Evolutionary conservation across 2,797 vertebrate species (phyloP), one percentile per base, ranked within the genome.

Genomic region (Pagetopsis macropterus): DNA sequence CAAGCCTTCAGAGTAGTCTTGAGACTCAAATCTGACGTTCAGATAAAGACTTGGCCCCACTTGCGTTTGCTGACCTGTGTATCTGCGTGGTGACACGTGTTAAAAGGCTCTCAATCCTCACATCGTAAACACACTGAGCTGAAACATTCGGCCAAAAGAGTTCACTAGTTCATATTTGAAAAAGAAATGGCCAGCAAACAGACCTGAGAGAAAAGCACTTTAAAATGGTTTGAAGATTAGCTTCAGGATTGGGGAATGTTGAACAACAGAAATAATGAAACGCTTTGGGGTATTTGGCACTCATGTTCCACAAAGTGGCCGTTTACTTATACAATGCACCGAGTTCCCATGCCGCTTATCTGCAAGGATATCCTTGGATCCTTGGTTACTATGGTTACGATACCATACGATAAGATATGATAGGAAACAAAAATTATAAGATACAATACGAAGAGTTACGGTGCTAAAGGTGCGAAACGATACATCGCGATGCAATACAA

Each of bases 241-340:
- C 14, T 31, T 4, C 45, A 27, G n/a, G 19, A 65, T 27, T 41
- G 40, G 14, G 12, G 8, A 7, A 45, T 23, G 4, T 43, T 54
- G 5, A 71, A 63, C 69, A 57, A 72, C 14, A 44, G 46, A 23
- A 67, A 46, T n/a, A 41, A 54, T 46, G 46, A 54, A 31, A 48
- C 6, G 45, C 14, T n/a, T 49, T 58, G 0, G 1, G 17, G 59
- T 0, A 0, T 60, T 62, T 56, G 3, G 1, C 71, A 13, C 15
- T 51, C 27, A 65, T 16, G 23, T 14, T 14, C n/a, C 40, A 27
- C 4, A 27, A 27, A 27, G 27, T 27, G 27, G 27, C 27, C 0
- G 27, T 27, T 27, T 27, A 27, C 4, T 27, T 27, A 5, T 5
- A 27, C 27, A 27, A 27, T 27, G 27, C 27, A 27, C 27, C 27